Evolutionary conservation across 2,888 invertebrate species (phyloP).

Genomic region (Eilema caniola): DNA sequence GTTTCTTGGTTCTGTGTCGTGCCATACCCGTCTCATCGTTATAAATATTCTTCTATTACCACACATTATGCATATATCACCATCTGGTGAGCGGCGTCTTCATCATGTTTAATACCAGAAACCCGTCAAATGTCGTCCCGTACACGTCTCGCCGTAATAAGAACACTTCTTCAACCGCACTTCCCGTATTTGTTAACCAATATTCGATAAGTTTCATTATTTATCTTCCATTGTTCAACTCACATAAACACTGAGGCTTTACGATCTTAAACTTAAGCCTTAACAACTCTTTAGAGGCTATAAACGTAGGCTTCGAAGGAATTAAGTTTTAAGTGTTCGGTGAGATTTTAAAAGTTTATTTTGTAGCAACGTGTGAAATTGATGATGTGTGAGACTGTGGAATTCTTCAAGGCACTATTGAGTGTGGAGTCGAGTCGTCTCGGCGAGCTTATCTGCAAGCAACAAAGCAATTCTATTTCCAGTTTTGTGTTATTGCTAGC

Average conservation of each 20-base stretch:
- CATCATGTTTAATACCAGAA: not conserved
- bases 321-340: constrained; percentile 67
- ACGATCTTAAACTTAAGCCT: constrained; percentile 65
- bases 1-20: no score
- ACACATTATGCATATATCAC: no score
- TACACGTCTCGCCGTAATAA: constrained; percentile 9
- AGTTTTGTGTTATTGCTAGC: not conserved
- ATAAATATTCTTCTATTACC: no score
- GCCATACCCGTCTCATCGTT: no score
- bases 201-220: constrained; percentile 78
- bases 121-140: not conserved
- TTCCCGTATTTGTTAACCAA: constrained; percentile 35
- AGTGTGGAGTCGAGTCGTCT: not conserved
- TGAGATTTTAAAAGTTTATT: constrained; percentile 19
- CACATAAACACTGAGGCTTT: constrained; percentile 73
- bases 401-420: constrained; percentile 5
- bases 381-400: constrained; percentile 12
- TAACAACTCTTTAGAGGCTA: constrained; percentile 71
- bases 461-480: constrained; percentile 7
- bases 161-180: constrained; percentile 27
- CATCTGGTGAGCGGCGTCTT: not conserved
- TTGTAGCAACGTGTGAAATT: constrained; percentile 19
- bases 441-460: not conserved
- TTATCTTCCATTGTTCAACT: constrained; percentile 79
- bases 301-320: constrained; percentile 68